Percentiles rank a stretch among this genome's conserved stretches.
phyloP scores from a whole-genome alignment of 2,888 invertebrate species.

The Lucinisca nassula region DNA sequence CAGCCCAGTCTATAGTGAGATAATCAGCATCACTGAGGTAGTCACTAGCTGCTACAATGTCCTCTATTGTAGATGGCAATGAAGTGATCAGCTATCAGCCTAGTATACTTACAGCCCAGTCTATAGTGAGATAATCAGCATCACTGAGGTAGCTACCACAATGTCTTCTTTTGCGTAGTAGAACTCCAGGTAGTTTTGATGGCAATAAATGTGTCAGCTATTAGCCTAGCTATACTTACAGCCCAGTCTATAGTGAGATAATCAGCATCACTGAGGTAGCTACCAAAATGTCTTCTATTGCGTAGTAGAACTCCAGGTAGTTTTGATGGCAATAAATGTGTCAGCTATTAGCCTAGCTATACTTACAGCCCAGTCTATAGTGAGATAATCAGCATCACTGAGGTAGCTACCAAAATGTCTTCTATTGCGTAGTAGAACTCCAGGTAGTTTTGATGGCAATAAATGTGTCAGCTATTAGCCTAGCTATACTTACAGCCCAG shows the following conservation, averaged over 20 bases:
- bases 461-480: too few relatives aligned
- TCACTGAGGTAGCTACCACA: conserved; percentile 91
- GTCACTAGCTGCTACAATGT: conserved; percentile 90
- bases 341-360: too few relatives aligned
- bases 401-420: conserved; percentile 91
- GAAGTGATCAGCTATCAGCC: too few relatives aligned
- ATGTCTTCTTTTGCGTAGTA: conserved; percentile 91
- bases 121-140: conserved; percentile 92
- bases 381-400: conserved; percentile 93
- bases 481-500: conserved; percentile 86
- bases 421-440: conserved; percentile 92
- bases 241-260: conserved; percentile 90
- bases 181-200: conserved; percentile 90
- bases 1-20: conserved; percentile 90
- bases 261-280: conserved; percentile 92
- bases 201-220: too few relatives aligned
- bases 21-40: conserved; percentile 92
- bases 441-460: conserved; percentile 89
- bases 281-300: conserved; percentile 91
- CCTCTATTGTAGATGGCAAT: too few relatives aligned
- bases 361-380: conserved; percentile 89
- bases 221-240: conserved; percentile 83
- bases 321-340: conserved; percentile 89
- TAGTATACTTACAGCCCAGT: conserved; percentile 86
- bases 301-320: conserved; percentile 91